A percentile compares a stretch with the other conserved stretches of the same genome.
Conservation (phyloP, 35 echinoderm and acorn worm genomes). For the Diadema setosum region DNA sequence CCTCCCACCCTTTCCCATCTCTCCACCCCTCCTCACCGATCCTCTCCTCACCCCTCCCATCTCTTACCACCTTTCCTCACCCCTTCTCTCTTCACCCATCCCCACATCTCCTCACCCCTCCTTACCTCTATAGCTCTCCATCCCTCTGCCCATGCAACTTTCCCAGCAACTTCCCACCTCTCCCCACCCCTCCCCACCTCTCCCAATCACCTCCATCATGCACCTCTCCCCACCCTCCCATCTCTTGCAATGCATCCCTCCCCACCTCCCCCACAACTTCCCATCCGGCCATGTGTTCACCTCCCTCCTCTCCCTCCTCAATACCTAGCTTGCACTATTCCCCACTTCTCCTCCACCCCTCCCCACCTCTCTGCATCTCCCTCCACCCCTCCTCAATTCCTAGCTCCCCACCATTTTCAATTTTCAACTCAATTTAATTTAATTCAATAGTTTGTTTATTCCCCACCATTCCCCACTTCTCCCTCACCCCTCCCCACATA, state of each 20-base stretch:
- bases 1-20: neutral
- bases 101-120: neutral
- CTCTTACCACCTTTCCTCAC: neutral
- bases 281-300: neutral
- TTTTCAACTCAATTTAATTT: neutral
- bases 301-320: neutral
- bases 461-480: neutral
- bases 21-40: neutral
- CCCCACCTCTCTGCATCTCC: neutral
- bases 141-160: neutral
- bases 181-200: neutral
- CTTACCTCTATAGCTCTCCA: neutral
- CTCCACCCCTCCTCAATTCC: neutral
- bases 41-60: neutral
- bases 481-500: neutral
- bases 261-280: neutral
- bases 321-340: too few relatives aligned
- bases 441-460: neutral
- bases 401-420: neutral
- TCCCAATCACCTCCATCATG: neutral
- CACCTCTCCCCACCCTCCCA: neutral
- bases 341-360: neutral
- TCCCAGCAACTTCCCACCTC: neutral
- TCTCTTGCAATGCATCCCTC: neutral
- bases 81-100: neutral